A percentile compares a stretch with the other conserved stretches of the same genome.
phyloP scores from a whole-genome alignment of 1,140 invertebrate genomes.

The Sinella curviseta region DNA sequence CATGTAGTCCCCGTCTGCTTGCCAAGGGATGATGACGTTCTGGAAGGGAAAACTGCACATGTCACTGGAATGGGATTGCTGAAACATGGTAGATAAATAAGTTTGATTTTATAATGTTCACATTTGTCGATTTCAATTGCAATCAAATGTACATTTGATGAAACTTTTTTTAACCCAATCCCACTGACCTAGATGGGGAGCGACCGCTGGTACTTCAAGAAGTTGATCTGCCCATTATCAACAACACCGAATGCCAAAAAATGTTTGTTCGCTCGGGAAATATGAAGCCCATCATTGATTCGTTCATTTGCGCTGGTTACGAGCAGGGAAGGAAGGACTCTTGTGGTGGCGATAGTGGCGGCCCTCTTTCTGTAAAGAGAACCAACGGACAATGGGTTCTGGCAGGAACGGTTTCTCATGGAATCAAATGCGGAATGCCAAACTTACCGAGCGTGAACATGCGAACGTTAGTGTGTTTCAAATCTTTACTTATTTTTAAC shows the following conservation, averaged over 20 bases:
- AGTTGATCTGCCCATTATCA: slow-evolving; percentile 87
- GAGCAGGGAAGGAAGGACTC: slow-evolving; percentile 88
- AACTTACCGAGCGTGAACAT: slow-evolving; percentile 64
- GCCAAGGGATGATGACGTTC: slow-evolving; percentile 75
- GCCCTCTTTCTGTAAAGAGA: slow-evolving; percentile 80
- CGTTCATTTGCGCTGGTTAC: slow-evolving; percentile 92
- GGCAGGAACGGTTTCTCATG: slow-evolving; percentile 91
- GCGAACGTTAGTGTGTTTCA: slow-evolving; percentile 65
- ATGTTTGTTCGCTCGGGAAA: slow-evolving; percentile 90
- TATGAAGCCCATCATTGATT: slow-evolving; percentile 78
- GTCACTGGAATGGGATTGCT: slow-evolving; percentile 76
- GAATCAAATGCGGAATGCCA: slow-evolving; percentile 68
- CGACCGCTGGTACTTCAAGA: slow-evolving; percentile 86
- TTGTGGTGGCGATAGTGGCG: slow-evolving; percentile 93
- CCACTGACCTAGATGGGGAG: slow-evolving; percentile 79
- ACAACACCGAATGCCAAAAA: slow-evolving; percentile 85
- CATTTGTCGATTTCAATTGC: background rate
- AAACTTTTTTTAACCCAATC: too few relatives aligned
- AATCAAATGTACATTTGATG: too few relatives aligned
- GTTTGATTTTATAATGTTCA: background rate
- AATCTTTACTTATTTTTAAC: background rate
- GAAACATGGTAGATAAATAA: slow-evolving; percentile 63
- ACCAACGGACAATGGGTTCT: slow-evolving; percentile 83
- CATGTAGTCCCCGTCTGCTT: slow-evolving; percentile 92
- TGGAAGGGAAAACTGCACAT: slow-evolving; percentile 68